Evolutionary conservation across 1,140 invertebrate species (phyloP).

Genomic region (Sycobia sp.): DNA sequence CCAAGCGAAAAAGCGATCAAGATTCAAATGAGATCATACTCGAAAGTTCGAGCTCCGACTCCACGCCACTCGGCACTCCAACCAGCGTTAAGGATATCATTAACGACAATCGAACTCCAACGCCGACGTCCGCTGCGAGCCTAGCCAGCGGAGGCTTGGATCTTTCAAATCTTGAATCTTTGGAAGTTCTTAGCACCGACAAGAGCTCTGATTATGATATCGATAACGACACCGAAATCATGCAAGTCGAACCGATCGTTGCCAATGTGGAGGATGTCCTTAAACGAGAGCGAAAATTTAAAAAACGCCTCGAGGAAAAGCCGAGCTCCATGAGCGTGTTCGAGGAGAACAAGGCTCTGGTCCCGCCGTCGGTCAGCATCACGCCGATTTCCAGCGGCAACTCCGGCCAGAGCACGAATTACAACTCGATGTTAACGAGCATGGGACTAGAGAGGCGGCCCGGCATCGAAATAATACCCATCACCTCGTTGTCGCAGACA

Average conservation of each 20-base stretch:
- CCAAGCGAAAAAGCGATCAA: conserved; percentile 61
- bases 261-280: conserved; percentile 67
- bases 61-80: conserved; percentile 65
- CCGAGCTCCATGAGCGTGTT: conserved; percentile 57
- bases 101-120: conserved; percentile 62
- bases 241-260: conserved; percentile 61
- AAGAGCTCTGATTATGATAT: conserved; percentile 66
- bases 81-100: conserved; percentile 61
- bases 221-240: conserved; percentile 62
- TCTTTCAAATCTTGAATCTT: conserved; percentile 67
- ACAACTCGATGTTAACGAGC: conserved; percentile 68
- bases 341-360: conserved; percentile 67
- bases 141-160: conserved; percentile 68
- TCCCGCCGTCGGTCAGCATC: conserved; percentile 78
- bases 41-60: conserved; percentile 72
- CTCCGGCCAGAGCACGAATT: conserved; percentile 55
- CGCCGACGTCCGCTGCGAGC: conserved; percentile 65
- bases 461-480: conserved; percentile 82
- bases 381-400: conserved; percentile 68
- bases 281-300: conserved; percentile 57
- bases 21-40: conserved; percentile 60
- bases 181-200: conserved; percentile 63
- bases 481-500: conserved; percentile 67
- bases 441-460: conserved; percentile 71
- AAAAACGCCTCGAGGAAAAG: conserved; percentile 57